These are phyloP conservation scores for Synergus laeviventris DNA, from an alignment of 2,888 invertebrate species.

Conservation along the genomic window DNA sequence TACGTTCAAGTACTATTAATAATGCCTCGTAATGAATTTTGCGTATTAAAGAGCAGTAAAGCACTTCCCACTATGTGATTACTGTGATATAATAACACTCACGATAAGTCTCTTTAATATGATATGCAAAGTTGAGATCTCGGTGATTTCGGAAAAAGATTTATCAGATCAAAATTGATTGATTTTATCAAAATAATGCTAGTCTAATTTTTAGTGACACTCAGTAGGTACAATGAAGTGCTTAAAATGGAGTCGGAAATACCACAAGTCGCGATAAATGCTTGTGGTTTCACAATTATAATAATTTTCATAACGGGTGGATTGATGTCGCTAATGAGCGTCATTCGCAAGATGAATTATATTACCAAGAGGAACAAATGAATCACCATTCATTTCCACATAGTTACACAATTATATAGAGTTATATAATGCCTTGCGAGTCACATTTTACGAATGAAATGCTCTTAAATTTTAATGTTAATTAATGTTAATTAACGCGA, in stretches of 20 bases:
- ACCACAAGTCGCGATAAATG: constrained; percentile 19
- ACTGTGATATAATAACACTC: neutral
- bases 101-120: neutral
- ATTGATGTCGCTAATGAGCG: constrained; percentile 27
- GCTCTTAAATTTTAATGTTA: too few species aligned
- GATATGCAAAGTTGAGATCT: neutral
- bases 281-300: constrained; percentile 33
- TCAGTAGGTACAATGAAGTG: neutral
- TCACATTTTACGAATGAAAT: neutral
- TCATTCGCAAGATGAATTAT: constrained; percentile 28
- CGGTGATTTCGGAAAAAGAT: too few species aligned
- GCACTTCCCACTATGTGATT: neutral
- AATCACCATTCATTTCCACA: neutral
- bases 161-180: too few species aligned
- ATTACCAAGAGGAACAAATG: neutral
- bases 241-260: neutral
- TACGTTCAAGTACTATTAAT: constrained; percentile 29
- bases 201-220: neutral
- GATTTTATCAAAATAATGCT: neutral
- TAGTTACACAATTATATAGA: neutral
- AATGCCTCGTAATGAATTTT: constrained; percentile 18
- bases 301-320: constrained; percentile 13
- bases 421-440: neutral
- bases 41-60: neutral
- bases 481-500: constrained; percentile 17